Percentiles rank a stretch among this genome's conserved stretches.
These are phyloP conservation scores for Esox lucius DNA, from an alignment of 2,797 vertebrate species.

Conservation along the genomic window DNA sequence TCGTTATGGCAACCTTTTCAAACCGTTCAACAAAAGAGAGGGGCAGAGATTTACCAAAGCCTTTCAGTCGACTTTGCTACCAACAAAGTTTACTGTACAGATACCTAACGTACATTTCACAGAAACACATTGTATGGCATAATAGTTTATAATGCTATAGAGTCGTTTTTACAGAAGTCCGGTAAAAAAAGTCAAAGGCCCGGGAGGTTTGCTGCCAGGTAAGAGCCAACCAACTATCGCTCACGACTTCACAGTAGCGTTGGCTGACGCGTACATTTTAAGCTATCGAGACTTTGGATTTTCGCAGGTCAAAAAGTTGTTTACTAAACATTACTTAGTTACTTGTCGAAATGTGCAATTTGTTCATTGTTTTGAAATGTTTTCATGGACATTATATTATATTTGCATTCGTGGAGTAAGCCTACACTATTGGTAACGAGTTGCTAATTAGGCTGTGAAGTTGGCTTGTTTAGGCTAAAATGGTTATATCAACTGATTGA, in stretches of 20 bases:
- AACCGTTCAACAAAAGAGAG: slow-evolving; percentile 10
- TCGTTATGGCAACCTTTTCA: slow-evolving; percentile 60
- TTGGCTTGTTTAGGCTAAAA: no score
- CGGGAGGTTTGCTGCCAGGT: background rate
- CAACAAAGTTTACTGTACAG: background rate
- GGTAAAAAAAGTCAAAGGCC: background rate
- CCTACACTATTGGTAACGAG: no score
- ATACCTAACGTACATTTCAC: background rate
- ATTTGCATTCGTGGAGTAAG: no score
- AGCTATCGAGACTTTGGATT: no score
- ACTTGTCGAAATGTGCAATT: no score
- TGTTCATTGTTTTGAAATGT: no score
- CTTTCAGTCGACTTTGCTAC: background rate
- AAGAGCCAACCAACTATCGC: background rate
- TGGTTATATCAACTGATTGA: no score
- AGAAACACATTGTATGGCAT: background rate
- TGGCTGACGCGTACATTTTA: no score
- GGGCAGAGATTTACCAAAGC: slow-evolving; percentile 46
- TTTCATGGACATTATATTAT: no score
- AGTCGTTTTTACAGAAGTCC: background rate
- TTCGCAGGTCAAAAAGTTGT: no score
- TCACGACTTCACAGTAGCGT: background rate
- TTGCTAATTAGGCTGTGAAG: no score
- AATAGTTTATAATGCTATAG: background rate
- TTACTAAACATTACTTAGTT: no score